Conservation (phyloP, 2,888 invertebrate genomes). For the Coelinius sp. region DNA sequence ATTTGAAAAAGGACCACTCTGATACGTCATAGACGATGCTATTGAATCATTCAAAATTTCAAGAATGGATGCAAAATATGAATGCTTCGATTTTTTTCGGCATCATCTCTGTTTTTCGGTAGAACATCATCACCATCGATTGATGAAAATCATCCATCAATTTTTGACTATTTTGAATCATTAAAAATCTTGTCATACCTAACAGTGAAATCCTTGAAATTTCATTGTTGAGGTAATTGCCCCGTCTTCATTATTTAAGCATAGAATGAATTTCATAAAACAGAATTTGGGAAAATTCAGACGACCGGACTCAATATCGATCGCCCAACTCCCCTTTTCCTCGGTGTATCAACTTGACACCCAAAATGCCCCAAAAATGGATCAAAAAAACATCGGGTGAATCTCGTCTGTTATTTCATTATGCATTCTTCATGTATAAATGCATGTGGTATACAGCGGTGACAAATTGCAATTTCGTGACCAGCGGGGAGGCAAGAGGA, state of each 20-base stretch:
- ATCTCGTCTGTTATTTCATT: neutral
- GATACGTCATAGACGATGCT: too few species aligned
- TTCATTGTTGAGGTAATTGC: too few species aligned
- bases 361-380: neutral
- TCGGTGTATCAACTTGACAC: constrained; percentile 8
- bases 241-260: neutral
- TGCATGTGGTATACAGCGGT: neutral
- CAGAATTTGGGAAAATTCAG: neutral
- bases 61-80: too few species aligned
- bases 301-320: neutral
- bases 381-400: neutral
- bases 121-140: too few species aligned
- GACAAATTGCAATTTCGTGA: neutral
- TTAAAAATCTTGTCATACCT: too few species aligned
- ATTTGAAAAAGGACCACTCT: too few species aligned
- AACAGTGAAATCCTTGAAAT: too few species aligned
- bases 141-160: too few species aligned
- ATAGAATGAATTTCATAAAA: neutral
- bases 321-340: neutral
- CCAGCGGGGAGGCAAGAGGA: neutral
- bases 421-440: neutral
- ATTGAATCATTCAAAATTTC: too few species aligned
- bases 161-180: too few species aligned
- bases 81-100: too few species aligned
- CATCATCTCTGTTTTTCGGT: too few species aligned